Evolutionary conservation across 35 echinoderm and acorn worm species (phyloP).

Genomic region (Nesometra sesokonis): DNA sequence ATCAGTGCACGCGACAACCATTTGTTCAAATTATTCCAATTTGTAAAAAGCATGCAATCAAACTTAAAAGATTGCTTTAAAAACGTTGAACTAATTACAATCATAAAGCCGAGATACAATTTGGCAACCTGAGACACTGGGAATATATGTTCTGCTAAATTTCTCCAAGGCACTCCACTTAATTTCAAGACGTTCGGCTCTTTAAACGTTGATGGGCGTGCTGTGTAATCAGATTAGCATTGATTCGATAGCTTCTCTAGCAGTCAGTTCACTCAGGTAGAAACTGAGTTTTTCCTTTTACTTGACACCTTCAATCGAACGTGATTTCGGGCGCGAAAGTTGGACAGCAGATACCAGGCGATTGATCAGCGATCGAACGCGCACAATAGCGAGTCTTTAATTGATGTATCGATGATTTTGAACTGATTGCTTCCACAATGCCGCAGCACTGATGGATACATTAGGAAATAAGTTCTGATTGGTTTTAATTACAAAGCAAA

Average conservation of each 20-base stretch:
- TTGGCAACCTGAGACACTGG: neutral
- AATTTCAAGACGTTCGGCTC: neutral
- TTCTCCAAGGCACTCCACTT: neutral
- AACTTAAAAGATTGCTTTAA: neutral
- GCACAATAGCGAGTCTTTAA: neutral
- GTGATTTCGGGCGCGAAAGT: neutral
- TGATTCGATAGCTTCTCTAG: neutral
- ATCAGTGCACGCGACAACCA: neutral
- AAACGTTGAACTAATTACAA: neutral
- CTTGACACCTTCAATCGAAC: neutral
- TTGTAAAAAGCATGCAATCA: neutral
- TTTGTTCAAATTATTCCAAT: neutral
- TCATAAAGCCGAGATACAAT: neutral
- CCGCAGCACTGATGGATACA: neutral
- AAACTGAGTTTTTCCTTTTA: neutral
- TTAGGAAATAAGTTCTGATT: neutral
- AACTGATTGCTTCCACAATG: neutral
- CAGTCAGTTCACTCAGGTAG: neutral
- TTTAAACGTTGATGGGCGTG: neutral
- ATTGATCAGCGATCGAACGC: neutral
- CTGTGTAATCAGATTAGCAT: neutral
- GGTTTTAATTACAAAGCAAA: neutral
- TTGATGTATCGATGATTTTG: neutral
- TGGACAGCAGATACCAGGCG: neutral
- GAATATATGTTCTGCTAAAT: neutral